These are phyloP conservation scores for Pipistrellus nathusii DNA, from an alignment of 2,797 vertebrate genomes.

Conservation along the genomic window DNA sequence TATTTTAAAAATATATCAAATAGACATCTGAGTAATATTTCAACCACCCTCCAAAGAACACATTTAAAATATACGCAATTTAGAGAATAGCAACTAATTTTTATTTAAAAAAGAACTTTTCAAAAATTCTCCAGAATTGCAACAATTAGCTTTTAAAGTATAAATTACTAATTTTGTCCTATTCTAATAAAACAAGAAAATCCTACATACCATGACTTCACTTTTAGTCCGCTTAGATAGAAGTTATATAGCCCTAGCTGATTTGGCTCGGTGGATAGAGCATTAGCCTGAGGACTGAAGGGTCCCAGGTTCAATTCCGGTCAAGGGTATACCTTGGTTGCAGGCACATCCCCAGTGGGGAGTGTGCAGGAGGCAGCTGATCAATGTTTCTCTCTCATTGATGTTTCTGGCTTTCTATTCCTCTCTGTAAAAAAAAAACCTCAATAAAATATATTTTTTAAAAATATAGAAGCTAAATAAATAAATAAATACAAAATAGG, in stretches of 20 bases:
- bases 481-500: slow-evolving; percentile 53
- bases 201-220: background rate
- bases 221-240: slow-evolving; percentile 10
- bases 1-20: background rate
- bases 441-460: too few species aligned
- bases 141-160: slow-evolving; percentile 42
- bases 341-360: too few species aligned
- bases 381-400: too few species aligned
- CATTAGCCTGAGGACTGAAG: too few species aligned
- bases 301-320: too few species aligned
- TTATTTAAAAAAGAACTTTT: slow-evolving; percentile 54
- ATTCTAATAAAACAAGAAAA: slow-evolving; percentile 42
- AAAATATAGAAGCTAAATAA: background rate
- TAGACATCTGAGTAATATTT: slow-evolving; percentile 44
- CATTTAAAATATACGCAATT: slow-evolving; percentile 26
- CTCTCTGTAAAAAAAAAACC: too few species aligned
- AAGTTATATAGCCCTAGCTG: background rate
- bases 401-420: too few species aligned
- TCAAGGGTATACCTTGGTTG: too few species aligned
- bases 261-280: too few species aligned
- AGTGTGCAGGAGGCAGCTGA: too few species aligned
- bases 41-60: background rate
- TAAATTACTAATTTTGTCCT: slow-evolving; percentile 58
- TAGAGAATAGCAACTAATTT: slow-evolving; percentile 51
- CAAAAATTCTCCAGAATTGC: slow-evolving; percentile 12